These are phyloP conservation scores for Pangasius sanitwongsei DNA, from an alignment of 2,797 vertebrate species.

Conservation along the genomic window DNA sequence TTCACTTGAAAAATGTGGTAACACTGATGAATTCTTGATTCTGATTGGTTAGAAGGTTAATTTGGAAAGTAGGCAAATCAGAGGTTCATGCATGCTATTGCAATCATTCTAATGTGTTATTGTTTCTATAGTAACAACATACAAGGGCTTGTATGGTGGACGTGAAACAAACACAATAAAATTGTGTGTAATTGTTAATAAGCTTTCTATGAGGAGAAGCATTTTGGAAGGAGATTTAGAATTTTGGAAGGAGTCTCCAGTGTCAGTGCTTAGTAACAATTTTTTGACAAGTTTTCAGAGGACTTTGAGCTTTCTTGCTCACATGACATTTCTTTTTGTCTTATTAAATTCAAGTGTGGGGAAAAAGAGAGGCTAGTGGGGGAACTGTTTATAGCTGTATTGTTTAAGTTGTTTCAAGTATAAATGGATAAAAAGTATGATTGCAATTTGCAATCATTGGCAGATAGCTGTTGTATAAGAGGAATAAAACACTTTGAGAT, in stretches of 20 bases:
- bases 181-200: not conserved
- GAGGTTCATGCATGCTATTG: not conserved
- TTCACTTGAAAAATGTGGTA: not conserved
- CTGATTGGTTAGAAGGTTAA: not conserved
- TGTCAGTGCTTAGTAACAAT: not conserved
- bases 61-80: not conserved
- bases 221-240: not conserved
- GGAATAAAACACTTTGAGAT: not conserved
- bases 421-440: not conserved
- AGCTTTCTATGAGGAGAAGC: not conserved
- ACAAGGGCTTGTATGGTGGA: not conserved
- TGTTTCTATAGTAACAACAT: not conserved
- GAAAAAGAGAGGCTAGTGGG: not conserved
- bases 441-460: not conserved
- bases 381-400: not conserved
- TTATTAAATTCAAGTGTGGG: not conserved
- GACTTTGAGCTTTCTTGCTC: no score
- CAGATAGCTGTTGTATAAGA: not conserved
- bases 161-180: not conserved
- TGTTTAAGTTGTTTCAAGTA: not conserved
- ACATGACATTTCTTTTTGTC: not conserved
- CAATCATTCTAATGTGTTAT: not conserved
- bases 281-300: no score
- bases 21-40: not conserved
- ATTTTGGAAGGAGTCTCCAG: not conserved